phyloP scores from a whole-genome alignment of 1,140 invertebrate genomes.

The Acromyrmex echinatior region DNA sequence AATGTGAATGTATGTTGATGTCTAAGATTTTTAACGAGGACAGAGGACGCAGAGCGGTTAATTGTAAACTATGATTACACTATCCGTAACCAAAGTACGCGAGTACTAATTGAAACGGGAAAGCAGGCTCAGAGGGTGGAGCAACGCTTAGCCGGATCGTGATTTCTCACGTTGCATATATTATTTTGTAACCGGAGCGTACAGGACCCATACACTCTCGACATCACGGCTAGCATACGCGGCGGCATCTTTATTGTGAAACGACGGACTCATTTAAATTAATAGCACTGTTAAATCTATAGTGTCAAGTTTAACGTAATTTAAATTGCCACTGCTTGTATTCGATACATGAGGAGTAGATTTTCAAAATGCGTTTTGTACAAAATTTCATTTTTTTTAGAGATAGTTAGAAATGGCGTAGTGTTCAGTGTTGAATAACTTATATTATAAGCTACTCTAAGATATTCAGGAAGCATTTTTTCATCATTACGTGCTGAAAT shows the following conservation, averaged over 20 bases:
- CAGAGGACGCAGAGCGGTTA: slow-evolving; percentile 78
- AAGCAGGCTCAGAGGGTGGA: slow-evolving; percentile 72
- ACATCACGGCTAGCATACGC: slow-evolving; percentile 62
- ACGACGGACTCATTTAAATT: neutral
- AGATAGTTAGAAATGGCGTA: too few species aligned
- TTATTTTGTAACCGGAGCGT: slow-evolving; percentile 78
- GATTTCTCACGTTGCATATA: slow-evolving; percentile 80
- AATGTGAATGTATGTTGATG: slow-evolving; percentile 85
- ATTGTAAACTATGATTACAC: slow-evolving; percentile 80
- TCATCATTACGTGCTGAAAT: too few species aligned
- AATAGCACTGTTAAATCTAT: neutral
- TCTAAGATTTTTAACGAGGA: slow-evolving; percentile 84
- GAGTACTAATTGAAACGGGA: slow-evolving; percentile 77
- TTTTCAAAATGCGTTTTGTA: too few species aligned
- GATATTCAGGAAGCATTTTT: too few species aligned
- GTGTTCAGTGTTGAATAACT: too few species aligned
- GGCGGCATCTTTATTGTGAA: slow-evolving; percentile 16
- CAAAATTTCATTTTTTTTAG: too few species aligned
- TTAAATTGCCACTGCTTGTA: too few species aligned
- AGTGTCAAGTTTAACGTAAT: too few species aligned
- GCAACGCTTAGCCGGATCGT: slow-evolving; percentile 79
- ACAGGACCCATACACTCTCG: slow-evolving; percentile 74
- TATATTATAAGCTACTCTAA: too few species aligned
- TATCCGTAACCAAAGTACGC: slow-evolving; percentile 77
- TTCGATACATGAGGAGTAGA: too few species aligned